Evolutionary conservation across 2,888 invertebrate species (phyloP), one percentile per base, ranked within the genome.

Genomic region (Tachina lurida): DNA sequence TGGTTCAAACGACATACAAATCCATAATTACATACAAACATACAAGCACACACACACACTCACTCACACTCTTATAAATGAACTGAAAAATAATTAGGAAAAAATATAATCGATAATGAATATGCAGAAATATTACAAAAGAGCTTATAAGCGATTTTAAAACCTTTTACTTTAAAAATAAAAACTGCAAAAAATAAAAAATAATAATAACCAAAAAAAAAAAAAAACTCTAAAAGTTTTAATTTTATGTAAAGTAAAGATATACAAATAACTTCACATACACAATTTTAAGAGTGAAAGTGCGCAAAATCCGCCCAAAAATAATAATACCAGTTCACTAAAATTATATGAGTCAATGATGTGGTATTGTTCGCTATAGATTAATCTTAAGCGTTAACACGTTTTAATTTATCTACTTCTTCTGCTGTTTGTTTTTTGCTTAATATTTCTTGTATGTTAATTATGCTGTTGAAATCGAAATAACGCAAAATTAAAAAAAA

Each of bases 241-340:
- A 45, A 17, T 10, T 68, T 41, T 12, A 54, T 39, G 10, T 17
- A 49, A 10, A 62, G 56, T 0, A 63, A 19, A 54, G 54, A 56
- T 13, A 60, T 19, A 62, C 9, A 56, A 31, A 41, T 65, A 2
- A 49, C 31, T 31, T 31, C 10, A 67, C 43, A 78, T 70, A 74
- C 60, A 54, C 43, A 43, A 79, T 68, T 31, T 63, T 63, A 56
- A 74, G 31, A 78, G 85, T 78, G 85, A 85, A 85, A 85, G 85
- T 85, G 74, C 82, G 63, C 70, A 75, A 74, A 75, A 47, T 31
- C 43, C 56, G 39, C 22, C 13, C 68, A 52, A 47, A 58, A 74
- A 54, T 58, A 17, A 43, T 7, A 17, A 10, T 49, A 65, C 54
- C 43, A 74, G 52, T 45, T 76, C 47, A 43, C 31, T 7, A 17